These are phyloP conservation scores for Listrodromus nycthemerus DNA, from an alignment of 2,888 invertebrate genomes.

Conservation along the genomic window DNA sequence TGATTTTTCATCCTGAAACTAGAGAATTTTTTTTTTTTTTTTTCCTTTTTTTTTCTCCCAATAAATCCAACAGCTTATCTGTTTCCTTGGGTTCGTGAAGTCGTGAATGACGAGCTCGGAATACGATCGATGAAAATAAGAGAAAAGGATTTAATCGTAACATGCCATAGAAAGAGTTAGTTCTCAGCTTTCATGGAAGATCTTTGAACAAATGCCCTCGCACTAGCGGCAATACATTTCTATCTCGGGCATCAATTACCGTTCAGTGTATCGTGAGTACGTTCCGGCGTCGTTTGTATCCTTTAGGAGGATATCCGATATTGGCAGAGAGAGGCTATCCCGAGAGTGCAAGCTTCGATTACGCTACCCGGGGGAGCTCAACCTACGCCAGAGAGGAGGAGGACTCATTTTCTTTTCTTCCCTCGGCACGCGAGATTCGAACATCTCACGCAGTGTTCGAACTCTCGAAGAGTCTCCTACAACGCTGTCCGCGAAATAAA, in stretches of 20 bases:
- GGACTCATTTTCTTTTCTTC: constrained; percentile 30
- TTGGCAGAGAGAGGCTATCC: constrained; percentile 51
- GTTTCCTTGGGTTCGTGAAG: background rate
- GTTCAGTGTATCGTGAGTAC: constrained; percentile 43
- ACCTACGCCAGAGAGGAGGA: constrained; percentile 34
- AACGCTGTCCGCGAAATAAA: background rate
- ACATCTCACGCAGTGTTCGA: constrained; percentile 11
- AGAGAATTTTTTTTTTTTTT: background rate
- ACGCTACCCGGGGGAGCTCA: constrained; percentile 46
- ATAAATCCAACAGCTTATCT: background rate
- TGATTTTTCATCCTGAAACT: background rate
- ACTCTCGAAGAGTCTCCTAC: background rate
- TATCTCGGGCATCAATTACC: constrained; percentile 59
- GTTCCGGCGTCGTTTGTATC: constrained; percentile 60
- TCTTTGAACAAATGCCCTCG: constrained; percentile 41
- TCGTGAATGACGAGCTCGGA: background rate
- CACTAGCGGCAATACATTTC: constrained; percentile 50
- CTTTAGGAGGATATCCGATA: constrained; percentile 60
- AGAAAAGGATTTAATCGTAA: constrained; percentile 15
- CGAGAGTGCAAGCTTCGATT: constrained; percentile 57
- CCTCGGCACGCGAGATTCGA: constrained; percentile 23
- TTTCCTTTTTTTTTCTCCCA: background rate
- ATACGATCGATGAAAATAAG: background rate
- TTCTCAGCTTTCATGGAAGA: constrained; percentile 23
- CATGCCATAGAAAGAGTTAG: background rate